Conservation (phyloP, 2,113 vertebrate genomes). For the Clarias gariepinus region DNA sequence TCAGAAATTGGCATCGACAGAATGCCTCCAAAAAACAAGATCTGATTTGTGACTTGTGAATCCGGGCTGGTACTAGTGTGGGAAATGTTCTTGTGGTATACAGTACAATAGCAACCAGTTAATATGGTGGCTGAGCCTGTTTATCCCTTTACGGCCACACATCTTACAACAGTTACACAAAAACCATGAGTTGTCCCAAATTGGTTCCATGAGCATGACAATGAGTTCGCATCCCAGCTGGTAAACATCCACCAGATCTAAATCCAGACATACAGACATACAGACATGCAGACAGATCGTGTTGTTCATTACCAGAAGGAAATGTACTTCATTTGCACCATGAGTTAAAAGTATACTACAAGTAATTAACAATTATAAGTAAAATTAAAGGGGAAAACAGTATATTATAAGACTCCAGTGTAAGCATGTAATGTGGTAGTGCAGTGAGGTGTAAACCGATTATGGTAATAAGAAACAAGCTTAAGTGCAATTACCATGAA, state of each 20-base stretch:
- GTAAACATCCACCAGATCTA: background rate
- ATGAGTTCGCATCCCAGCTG: background rate
- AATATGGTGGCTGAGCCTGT: background rate
- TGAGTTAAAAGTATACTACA: no score
- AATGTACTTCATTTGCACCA: no score
- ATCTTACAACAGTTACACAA: background rate
- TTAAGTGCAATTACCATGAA: no score
- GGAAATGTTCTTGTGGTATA: background rate
- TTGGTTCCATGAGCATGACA: background rate
- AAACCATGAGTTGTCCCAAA: background rate
- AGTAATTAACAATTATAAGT: no score
- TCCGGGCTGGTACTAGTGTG: background rate
- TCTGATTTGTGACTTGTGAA: background rate
- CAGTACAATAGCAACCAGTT: background rate
- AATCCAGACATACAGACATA: background rate
- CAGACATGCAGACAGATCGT: background rate
- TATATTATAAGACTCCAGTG: no score
- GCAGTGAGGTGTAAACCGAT: no score
- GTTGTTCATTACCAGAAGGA: no score
- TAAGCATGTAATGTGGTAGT: no score
- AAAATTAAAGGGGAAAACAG: no score
- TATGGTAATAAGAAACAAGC: no score
- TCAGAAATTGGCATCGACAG: background rate
- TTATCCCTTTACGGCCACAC: background rate
- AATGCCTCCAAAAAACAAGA: background rate